Percentiles rank a stretch among this genome's conserved stretches.
phyloP scores from a whole-genome alignment of 2,113 vertebrate genomes.

The Podilymbus podiceps region DNA sequence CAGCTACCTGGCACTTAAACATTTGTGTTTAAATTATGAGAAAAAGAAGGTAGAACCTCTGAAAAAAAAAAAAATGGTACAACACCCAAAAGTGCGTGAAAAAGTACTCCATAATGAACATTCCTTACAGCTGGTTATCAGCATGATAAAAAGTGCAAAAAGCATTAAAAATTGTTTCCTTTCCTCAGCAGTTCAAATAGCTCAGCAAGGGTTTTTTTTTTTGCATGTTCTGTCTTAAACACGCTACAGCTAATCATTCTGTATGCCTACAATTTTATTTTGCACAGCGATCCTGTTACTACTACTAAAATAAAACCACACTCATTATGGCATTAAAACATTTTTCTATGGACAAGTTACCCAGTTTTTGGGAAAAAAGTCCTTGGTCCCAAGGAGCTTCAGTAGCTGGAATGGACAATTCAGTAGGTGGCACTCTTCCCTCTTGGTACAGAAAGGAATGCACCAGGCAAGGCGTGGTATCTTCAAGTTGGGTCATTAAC shows the following conservation, averaged over 20 bases:
- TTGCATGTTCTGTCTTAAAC: background rate
- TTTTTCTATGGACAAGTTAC: background rate
- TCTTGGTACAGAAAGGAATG: background rate
- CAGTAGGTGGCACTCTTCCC: background rate
- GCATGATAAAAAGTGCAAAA: background rate
- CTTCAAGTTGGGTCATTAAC: background rate
- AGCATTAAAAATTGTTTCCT: background rate
- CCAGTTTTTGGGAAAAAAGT: background rate
- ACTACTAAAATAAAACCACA: background rate
- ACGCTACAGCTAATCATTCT: background rate
- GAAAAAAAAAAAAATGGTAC: background rate
- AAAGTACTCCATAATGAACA: background rate
- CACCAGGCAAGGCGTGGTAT: rapidly evolving
- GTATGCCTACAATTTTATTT: background rate
- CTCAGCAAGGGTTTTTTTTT: background rate
- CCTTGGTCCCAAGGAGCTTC: background rate
- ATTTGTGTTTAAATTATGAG: background rate
- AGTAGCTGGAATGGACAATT: background rate
- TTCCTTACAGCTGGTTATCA: background rate
- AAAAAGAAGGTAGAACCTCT: background rate
- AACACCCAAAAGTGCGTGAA: background rate
- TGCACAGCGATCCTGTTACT: background rate
- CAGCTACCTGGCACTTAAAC: background rate
- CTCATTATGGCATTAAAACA: background rate
- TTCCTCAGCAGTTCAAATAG: background rate